These are phyloP conservation scores for Pheosia tremula DNA, from an alignment of 2,888 invertebrate species.

Conservation along the genomic window DNA sequence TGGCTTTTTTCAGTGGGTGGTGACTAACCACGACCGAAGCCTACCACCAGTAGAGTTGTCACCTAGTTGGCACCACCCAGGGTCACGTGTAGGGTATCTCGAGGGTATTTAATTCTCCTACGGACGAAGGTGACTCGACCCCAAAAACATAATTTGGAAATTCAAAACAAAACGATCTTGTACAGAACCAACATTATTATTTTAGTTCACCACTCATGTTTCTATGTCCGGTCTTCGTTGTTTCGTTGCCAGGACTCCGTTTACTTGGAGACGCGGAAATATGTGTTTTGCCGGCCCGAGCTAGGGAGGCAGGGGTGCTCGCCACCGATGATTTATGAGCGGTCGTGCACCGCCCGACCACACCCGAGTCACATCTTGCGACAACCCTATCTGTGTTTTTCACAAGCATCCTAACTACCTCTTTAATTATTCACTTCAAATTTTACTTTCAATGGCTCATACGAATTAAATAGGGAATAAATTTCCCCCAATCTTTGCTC, in stretches of 20 bases:
- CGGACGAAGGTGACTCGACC: no score
- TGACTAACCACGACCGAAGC: no score
- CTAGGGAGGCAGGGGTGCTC: constrained; percentile 29
- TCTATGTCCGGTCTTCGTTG: constrained; percentile 47
- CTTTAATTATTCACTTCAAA: constrained; percentile 26
- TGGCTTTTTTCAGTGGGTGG: no score
- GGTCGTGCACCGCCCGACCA: constrained; percentile 34
- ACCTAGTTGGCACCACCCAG: no score
- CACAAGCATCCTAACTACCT: constrained; percentile 10
- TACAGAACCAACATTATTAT: constrained; percentile 26
- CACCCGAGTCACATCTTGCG: constrained; percentile 28
- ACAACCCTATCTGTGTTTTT: constrained; percentile 33
- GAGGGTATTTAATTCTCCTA: no score
- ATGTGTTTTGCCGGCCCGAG: constrained; percentile 48
- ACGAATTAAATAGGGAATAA: constrained; percentile 19
- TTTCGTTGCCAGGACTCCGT: constrained; percentile 48
- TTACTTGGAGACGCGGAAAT: constrained; percentile 52
- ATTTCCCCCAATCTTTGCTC: not conserved
- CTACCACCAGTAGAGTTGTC: no score
- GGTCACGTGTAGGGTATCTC: no score
- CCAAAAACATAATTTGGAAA: no score
- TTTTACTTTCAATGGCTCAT: constrained; percentile 14
- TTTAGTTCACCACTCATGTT: constrained; percentile 37
- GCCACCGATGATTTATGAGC: constrained; percentile 55
- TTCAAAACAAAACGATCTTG: no score